Evolutionary conservation across 2,797 vertebrate genomes (phyloP), one percentile per base, ranked within the genome.

Genomic region (Hipposideros larvatus): DNA sequence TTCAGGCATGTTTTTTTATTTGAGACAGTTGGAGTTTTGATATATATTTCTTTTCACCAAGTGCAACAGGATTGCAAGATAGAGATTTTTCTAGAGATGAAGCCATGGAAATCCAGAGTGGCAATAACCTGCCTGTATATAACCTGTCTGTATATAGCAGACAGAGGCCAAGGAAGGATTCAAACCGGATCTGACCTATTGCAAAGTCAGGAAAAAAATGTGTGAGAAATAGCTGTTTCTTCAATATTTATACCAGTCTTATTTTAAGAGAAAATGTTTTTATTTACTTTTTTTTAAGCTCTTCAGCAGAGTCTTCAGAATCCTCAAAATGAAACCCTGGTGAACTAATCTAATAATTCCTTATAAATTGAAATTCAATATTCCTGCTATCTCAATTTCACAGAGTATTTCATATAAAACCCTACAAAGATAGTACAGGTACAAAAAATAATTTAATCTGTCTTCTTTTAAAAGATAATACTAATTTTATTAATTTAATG

Each of bases 401-500:
- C 11, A 57, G 1, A 65, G 31, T 59, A 90, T 84, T 83, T 93
- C 93, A 83, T 80, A 73, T 88, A 46, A 93, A 92, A 78, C 10
- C 19, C 75, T 79, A 71, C n/a, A 37, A 37, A 37, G 37, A 61
- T 85, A 87, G 65, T 87, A 77, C 5, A 91, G n/a, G 31, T 73
- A n/a, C 8, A 48, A 59, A 68, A 77, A 94, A 53, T 82, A 87
- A 88, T 71, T 85, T 86, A 95, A 89, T 61, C 31, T 61, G 68
- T 91, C 87, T 93, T 61, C 65, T 85, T 92, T 85, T 37, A 74
- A 91, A 95, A 80, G 34, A 84, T 74, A 93, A 79, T 90, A 57
- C 31, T 92, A 87, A 73, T 82, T 90, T 85, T 96, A 75, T 87
- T 65, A 94, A 90, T 79, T 85, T 90, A 92, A 96, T 86, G 43